Evolutionary conservation across 2,888 invertebrate species (phyloP).

Genomic region (Hanleya hanleyi): DNA sequence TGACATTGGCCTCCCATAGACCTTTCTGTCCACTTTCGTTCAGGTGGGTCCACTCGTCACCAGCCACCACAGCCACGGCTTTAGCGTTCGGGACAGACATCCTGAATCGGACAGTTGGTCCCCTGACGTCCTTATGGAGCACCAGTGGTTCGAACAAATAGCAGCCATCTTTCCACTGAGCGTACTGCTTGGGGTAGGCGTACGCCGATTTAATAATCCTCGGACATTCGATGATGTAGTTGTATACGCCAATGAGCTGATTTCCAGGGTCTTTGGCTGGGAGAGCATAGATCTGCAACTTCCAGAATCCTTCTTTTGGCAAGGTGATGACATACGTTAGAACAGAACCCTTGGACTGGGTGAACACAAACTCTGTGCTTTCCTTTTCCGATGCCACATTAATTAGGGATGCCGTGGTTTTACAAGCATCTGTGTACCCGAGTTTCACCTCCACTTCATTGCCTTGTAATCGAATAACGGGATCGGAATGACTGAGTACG

Average conservation of each 20-base stretch:
- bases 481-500: slow-evolving; percentile 48
- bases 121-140: slow-evolving; percentile 50
- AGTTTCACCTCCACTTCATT: slow-evolving; percentile 57
- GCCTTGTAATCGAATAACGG: slow-evolving; percentile 42
- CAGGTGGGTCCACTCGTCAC: slow-evolving; percentile 70
- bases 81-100: slow-evolving; percentile 66
- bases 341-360: slow-evolving; percentile 49
- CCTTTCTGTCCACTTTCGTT: slow-evolving; percentile 55
- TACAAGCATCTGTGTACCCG: not conserved
- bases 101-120: slow-evolving; percentile 53
- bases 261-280: slow-evolving; percentile 67
- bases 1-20: slow-evolving; percentile 63
- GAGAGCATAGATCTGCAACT: slow-evolving; percentile 70
- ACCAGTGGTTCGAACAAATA: slow-evolving; percentile 63
- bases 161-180: slow-evolving; percentile 73
- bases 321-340: slow-evolving; percentile 50
- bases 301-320: slow-evolving; percentile 68
- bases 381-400: slow-evolving; percentile 46
- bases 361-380: slow-evolving; percentile 55
- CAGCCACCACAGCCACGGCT: slow-evolving; percentile 68
- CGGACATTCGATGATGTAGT: slow-evolving; percentile 68
- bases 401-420: slow-evolving; percentile 29
- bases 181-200: slow-evolving; percentile 72
- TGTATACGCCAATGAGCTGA: slow-evolving; percentile 70
- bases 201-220: slow-evolving; percentile 47